A percentile compares a stretch with the other conserved stretches of the same genome.
phyloP scores from a whole-genome alignment of 2,113 vertebrate species.

The Atherinomorus stipes region DNA sequence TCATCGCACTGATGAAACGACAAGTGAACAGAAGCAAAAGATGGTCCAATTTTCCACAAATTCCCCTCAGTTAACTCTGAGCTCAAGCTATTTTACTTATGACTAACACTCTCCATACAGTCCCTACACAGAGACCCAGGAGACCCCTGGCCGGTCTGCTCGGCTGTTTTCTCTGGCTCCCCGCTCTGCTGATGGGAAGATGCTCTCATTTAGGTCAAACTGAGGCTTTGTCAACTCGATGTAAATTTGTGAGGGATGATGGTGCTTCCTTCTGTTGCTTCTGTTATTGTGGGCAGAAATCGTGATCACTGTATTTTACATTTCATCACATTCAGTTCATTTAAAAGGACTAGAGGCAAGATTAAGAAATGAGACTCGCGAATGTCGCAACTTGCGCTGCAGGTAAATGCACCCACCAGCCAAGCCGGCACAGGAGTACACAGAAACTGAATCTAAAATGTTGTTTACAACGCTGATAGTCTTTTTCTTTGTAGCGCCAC shows the following conservation, averaged over 20 bases:
- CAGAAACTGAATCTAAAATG: no score
- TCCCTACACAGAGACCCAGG: constrained; percentile 37
- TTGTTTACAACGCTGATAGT: no score
- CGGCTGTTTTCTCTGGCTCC: constrained; percentile 56
- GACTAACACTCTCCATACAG: constrained; percentile 62
- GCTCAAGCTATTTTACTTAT: constrained; percentile 55
- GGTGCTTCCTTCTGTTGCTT: not conserved
- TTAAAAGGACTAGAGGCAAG: no score
- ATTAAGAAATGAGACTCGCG: no score
- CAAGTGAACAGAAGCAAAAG: constrained; percentile 32
- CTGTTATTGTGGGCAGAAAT: no score
- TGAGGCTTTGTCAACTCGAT: constrained; percentile 14
- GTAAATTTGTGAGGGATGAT: constrained; percentile 12
- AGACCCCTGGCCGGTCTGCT: constrained; percentile 47
- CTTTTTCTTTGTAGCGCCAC: no score
- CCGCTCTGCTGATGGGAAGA: constrained; percentile 45
- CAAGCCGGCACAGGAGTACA: no score
- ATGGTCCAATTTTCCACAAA: not conserved
- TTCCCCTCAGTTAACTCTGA: constrained; percentile 17
- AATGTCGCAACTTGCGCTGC: no score
- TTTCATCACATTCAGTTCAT: no score
- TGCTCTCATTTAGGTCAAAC: constrained; percentile 42
- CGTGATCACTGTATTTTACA: no score
- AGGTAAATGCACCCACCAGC: no score
- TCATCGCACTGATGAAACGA: not conserved